These are phyloP conservation scores for Mythimna impura DNA, from an alignment of 2,888 invertebrate species.

Conservation along the genomic window DNA sequence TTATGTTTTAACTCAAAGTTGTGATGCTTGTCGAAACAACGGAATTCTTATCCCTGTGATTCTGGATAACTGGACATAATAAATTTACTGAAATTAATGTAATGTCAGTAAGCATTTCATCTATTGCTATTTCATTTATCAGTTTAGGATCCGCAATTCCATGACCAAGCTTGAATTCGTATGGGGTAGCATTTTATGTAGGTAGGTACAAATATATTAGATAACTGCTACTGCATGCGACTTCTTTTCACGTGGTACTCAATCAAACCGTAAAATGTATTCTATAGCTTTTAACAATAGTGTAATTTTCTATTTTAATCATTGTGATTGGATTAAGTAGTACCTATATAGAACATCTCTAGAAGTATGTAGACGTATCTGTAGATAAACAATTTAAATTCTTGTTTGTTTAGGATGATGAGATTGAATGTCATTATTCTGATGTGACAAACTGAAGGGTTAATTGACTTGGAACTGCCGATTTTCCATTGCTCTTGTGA, in stretches of 20 bases:
- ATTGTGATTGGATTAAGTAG: not conserved
- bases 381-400: not conserved
- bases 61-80: not conserved
- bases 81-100: not conserved
- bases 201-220: not conserved
- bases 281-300: not conserved
- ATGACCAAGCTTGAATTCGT: not conserved
- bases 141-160: not conserved
- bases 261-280: not conserved
- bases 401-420: not conserved
- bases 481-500: not conserved
- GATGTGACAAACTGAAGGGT: not conserved
- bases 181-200: not conserved
- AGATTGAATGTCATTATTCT: not conserved
- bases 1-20: no score
- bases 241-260: not conserved
- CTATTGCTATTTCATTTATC: not conserved
- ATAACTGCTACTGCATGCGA: not conserved
- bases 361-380: no score
- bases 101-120: not conserved
- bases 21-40: not conserved
- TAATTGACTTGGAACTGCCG: not conserved
- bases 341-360: not conserved
- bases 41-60: constrained; percentile 5
- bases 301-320: not conserved